Base-by-base conservation (phyloP, 1,140 invertebrate species). In the Agraylea sexmaculata region DNA sequence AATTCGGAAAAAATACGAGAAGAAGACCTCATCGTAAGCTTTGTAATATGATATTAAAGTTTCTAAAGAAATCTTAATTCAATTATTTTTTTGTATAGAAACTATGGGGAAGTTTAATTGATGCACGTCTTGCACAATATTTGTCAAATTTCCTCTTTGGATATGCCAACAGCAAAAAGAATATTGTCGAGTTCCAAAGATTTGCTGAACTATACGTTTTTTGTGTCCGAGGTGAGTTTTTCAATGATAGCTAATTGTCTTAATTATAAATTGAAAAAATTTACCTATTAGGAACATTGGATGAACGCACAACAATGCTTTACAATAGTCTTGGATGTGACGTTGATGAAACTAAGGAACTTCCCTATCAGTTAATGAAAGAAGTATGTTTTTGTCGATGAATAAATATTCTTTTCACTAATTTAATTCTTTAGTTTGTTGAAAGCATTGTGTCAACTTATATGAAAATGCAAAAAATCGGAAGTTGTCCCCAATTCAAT, bases 1-100 rank as follows among this genome's bases (percentile, higher is more conserved):
- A 74, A 73, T 58, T 74, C 71, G 0, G 71, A 73, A 30, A 66
- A 58, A 50, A 72, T 75, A 30, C 59, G 70, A 28, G 71, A 75
- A 58, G 73, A 75, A 44, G 73, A 75, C 53, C 62, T 75, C 49
- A 72, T 70, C 51, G 72, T 74, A 63, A 71, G 67, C n/a, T n/a
- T n/a, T n/a, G n/a, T n/a, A n/a, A n/a, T n/a, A n/a, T n/a, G n/a
- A n/a, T n/a, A n/a, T n/a, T n/a, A n/a, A n/a, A n/a, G n/a, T n/a
- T n/a, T n/a, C n/a, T n/a, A n/a, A n/a, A n/a, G n/a, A n/a, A n/a
- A n/a, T n/a, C n/a, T n/a, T n/a, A n/a, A n/a, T n/a, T n/a, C n/a
- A n/a, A n/a, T n/a, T n/a, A 37, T 21, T 29, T 40, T 45, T 38
- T 52, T 40, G 66, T 65, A 30, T 60, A 74, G 70, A 74, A 73